Evolutionary conservation across 2,113 vertebrate species (phyloP), one percentile per base, ranked within the genome.

Genomic region (Carassius auratus): DNA sequence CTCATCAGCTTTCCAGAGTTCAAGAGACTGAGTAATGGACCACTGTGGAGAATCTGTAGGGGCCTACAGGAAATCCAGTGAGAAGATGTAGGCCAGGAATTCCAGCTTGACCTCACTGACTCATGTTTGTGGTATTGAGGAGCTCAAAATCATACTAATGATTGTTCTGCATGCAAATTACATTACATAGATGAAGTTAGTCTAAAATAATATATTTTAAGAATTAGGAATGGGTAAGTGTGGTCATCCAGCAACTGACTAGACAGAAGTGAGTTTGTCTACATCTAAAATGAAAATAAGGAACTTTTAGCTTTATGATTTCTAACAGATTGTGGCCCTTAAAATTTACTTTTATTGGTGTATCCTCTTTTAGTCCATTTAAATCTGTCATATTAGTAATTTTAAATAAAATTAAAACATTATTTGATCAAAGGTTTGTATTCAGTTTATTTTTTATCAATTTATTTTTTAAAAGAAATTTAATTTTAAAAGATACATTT

Each of bases 41-140:
- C 50, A 45, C 61, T 81, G n/a, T 23, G 3, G 64, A 81, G 14
- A 69, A 52, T 73, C 66, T 83, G 14, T 10, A 26, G 61, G 9
- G 79, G 61, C 23, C 8, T 66, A 23, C 68, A 38, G 81, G 68
- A 73, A 83, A 42, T 73, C 81, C 81, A 73, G 19, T 57, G 19
- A 73, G 68, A 33, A 50, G 66, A 73, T 42, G 6, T 13, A 14
- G 45, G 45, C 64, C 80, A 61, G 21, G 57, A n/a, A 42, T n/a
- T 76, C 45, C n/a, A 45, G 19, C 21, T 80, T 69, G 57, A 62
- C 57, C 30, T 62, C 36, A 79, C 21, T 26, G 59, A 73, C 64
- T 83, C 19, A 83, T 83, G 38, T 64, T 42, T 64, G n/a, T 42
- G 14, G 26, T 30, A 21, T 17, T 5, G 74, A 76, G 74, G 5